Evolutionary conservation across 2,797 vertebrate species (phyloP), one percentile per base, ranked within the genome.

Genomic region (Sebastiscus tertius): DNA sequence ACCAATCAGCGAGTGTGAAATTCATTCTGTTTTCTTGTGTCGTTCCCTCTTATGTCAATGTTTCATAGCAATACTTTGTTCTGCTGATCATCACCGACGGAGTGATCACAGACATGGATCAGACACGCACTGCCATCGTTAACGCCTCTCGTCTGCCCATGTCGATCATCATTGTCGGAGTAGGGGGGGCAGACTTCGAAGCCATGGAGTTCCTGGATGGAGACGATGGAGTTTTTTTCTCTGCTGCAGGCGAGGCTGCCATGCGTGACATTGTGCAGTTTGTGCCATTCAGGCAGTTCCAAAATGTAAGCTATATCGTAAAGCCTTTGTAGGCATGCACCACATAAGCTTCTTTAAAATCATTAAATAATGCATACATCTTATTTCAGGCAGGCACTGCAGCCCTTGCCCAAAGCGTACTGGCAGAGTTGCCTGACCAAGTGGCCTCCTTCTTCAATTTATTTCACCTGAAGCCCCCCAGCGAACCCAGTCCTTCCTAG

Each of bases 51-150:
- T 1, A 24, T 66, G 29, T 64, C 24, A 6, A 31, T 61, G 36
- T 69, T 88, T 89, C 72, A 59, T 93, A 99, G 98, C 97, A 98
- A 97, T 99, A 99, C 91, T 98, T 95, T 62, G 95, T 99, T 1
- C 97, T 99, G 33, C 93, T 99, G 80, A 99, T 99, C 85, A 98
- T 99, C 93, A 99, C 98, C 0, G 98, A 99, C 58, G 98, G 98
- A 2, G 98, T 98, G 72, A 99, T 99, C 95, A 99, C 98, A 18
- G 98, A 99, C 93, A 97, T 99, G 59, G 97, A 99, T 62, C 91
- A 98, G 82, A 99, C 98, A 2, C 96, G 97, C 72, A 84, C 82
- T 1, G 97, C 98, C 55, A 98, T 99, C 9, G 97, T 99, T 61
- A 96, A 94, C 12, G 98, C 98, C 31, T 96, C 98, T 0, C 97